Base-by-base conservation (phyloP, 2,888 invertebrate species). In the Lithophane semibrunnea region DNA sequence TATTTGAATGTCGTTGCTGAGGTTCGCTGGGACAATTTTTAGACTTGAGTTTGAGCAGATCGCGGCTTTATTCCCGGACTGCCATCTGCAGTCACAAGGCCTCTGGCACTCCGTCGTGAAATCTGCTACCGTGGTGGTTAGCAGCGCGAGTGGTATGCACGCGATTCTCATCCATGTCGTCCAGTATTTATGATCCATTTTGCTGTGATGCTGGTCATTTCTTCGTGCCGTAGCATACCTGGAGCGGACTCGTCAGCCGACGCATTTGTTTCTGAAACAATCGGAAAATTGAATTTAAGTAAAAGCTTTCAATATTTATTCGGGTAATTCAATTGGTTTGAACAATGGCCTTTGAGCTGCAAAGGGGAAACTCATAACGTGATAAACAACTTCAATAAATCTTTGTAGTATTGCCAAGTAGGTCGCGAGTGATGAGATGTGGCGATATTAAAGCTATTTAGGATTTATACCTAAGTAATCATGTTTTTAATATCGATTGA, bases 71-170 rank as follows among this genome's bases (percentile, higher is more conserved):
- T 98, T 98, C 0, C 99, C 99, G 44, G 98, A 98, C 76, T 98
- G 98, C 99, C 99, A 99, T 90, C 98, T 97, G 93, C 99, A 99
- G 91, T 98, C 98, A 94, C 99, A 99, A 29, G 97, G 97, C 84
- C 97, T 94, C 83, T 97, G 97, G 95, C 98, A 98, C 93, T 97
- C 97, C 65, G 97, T 97, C 78, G 97, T 97, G 93, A 97, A 97
- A 89, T 96, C 97, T 82, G 97, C 96, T 81, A 94, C 93, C 73
- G 95, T 94, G 49, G 95, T 93, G 52, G 95, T 89, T 47, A 94
- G 88, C 75, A 94, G 86, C 37, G 88, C 91, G 79, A 96, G 91
- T 65, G 93, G 93, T 90, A 95, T 90, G 82, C 93, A 93, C 86
- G 92, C 92, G 84, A 94, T 88, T 92, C 92, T 96, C 92, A 96